These are phyloP conservation scores for Zonitis immaculata DNA, from an alignment of 2,888 invertebrate genomes.

Conservation along the genomic window DNA sequence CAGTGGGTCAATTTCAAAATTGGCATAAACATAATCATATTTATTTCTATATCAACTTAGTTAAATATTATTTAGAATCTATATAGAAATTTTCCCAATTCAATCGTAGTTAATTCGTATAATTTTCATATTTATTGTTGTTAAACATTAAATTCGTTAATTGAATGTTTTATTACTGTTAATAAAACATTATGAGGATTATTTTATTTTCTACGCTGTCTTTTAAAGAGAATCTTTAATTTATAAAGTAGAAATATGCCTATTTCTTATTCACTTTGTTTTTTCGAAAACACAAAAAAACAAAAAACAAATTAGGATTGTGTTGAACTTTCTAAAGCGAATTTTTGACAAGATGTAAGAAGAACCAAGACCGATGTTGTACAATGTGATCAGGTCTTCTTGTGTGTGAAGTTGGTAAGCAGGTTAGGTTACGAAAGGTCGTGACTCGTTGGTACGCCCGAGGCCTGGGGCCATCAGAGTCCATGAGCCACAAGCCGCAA, in stretches of 20 bases:
- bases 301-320: no score
- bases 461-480: slow-evolving; percentile 35
- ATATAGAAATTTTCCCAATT: background rate
- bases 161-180: background rate
- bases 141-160: background rate
- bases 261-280: no score
- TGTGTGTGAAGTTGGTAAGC: slow-evolving; percentile 42
- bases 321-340: no score
- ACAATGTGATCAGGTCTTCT: slow-evolving; percentile 35
- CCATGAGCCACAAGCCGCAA: slow-evolving; percentile 37
- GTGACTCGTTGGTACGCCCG: slow-evolving; percentile 44
- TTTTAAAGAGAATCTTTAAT: no score
- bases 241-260: no score
- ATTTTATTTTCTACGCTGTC: background rate
- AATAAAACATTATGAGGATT: background rate
- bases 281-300: no score
- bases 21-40: background rate
- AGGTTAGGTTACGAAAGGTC: slow-evolving; percentile 46
- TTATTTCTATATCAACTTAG: background rate
- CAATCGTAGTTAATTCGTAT: background rate
- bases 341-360: no score
- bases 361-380: slow-evolving; percentile 23
- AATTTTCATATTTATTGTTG: background rate
- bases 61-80: background rate
- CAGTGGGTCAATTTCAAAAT: slow-evolving; percentile 6